A percentile compares a stretch with the other conserved stretches of the same genome.
Evolutionary conservation across 2,113 vertebrate species (phyloP).

Genomic region (Dicrurus megarhynchus): DNA sequence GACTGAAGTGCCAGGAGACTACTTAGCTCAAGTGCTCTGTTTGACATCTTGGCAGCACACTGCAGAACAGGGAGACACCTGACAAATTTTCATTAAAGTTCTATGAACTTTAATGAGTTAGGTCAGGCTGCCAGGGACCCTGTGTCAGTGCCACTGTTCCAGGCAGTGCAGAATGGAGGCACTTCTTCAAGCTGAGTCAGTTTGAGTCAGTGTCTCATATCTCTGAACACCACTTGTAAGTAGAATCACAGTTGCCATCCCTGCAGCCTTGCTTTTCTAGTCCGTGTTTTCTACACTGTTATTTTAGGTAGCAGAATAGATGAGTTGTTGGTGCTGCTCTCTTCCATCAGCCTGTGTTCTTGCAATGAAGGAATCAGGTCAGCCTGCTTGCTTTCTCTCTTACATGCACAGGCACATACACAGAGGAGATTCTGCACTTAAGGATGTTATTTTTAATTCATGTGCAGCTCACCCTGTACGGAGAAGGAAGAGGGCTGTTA

Average conservation of each 20-base stretch:
- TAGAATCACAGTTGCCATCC: neutral
- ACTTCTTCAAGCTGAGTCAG: neutral
- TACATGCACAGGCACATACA: neutral
- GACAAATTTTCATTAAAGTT: neutral
- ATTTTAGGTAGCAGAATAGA: neutral
- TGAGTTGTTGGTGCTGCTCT: neutral
- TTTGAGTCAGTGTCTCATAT: neutral
- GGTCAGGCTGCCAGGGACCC: neutral
- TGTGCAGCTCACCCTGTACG: neutral
- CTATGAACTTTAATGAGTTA: neutral
- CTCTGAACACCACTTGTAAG: neutral
- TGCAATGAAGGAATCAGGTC: neutral
- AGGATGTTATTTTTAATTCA: slow-evolving; percentile 48
- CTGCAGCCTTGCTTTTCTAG: neutral
- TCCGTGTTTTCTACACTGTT: neutral
- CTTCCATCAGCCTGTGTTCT: neutral
- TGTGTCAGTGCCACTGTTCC: neutral
- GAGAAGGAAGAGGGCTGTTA: slow-evolving; percentile 5
- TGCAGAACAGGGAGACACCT: neutral
- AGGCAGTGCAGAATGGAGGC: neutral
- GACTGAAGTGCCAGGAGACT: neutral
- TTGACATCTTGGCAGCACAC: neutral
- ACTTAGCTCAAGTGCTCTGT: neutral
- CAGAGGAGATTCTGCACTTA: slow-evolving; percentile 3
- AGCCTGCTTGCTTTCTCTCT: neutral